Conservation (phyloP, 2,888 invertebrate species). For the Gymnosoma rotundatum region DNA sequence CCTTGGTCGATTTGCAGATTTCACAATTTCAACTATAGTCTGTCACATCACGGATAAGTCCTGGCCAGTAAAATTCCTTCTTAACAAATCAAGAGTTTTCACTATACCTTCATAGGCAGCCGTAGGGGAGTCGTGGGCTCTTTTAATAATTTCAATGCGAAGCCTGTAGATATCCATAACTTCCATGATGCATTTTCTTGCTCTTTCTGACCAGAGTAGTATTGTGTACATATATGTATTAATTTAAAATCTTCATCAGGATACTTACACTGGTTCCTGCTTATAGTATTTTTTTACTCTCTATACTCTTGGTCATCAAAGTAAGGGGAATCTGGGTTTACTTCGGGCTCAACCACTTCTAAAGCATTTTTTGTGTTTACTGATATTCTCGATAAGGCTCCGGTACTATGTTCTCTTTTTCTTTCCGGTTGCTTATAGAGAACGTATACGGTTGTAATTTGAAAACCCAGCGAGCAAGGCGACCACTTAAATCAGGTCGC, state of each 20-base stretch:
- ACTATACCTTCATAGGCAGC: slow-evolving; percentile 14
- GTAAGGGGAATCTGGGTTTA: slow-evolving; percentile 22
- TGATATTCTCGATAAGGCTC: background rate
- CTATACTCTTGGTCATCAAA: slow-evolving; percentile 6
- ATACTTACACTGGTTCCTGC: background rate
- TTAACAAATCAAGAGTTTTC: slow-evolving; percentile 1
- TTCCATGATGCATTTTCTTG: slow-evolving; percentile 10
- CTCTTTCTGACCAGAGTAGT: background rate
- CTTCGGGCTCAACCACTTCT: slow-evolving; percentile 2
- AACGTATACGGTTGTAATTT: background rate
- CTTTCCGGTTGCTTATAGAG: slow-evolving; percentile 25
- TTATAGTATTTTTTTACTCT: slow-evolving; percentile 1
- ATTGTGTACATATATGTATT: background rate
- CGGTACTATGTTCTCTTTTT: slow-evolving; percentile 31
- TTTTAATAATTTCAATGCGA: background rate
- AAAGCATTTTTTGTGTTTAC: background rate
- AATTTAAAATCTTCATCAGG: slow-evolving; percentile 9
- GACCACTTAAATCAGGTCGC: background rate
- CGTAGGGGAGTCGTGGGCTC: background rate
- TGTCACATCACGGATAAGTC: background rate
- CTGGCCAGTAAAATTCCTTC: background rate
- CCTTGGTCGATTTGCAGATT: background rate
- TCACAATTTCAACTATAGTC: background rate
- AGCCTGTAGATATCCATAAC: slow-evolving; percentile 17
- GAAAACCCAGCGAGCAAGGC: no score